Evolutionary conservation across 2,888 invertebrate genomes (phyloP).

Genomic region (Drosophila nigritarsus): DNA sequence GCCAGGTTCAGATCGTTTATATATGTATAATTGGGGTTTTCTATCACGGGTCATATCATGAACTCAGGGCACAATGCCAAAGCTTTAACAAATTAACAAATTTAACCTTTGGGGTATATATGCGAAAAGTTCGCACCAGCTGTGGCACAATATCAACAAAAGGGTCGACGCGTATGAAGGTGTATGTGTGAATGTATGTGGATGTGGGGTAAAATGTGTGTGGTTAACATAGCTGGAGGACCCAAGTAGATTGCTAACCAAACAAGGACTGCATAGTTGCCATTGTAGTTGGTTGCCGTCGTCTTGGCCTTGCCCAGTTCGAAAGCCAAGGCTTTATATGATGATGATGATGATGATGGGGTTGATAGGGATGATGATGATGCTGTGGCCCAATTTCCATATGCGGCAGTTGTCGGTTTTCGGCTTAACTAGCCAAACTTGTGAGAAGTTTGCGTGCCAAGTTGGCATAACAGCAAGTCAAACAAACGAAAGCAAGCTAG

Average conservation of each 20-base stretch:
- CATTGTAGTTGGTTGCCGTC: slow-evolving; percentile 43
- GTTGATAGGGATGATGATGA: slow-evolving; percentile 19
- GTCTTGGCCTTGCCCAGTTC: slow-evolving; percentile 59
- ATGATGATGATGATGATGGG: slow-evolving; percentile 14
- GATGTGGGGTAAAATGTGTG: slow-evolving; percentile 17
- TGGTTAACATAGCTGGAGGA: slow-evolving; percentile 43
- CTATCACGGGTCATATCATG: slow-evolving; percentile 19
- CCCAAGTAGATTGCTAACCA: slow-evolving; percentile 70
- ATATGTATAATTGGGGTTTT: slow-evolving; percentile 27
- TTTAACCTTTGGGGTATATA: slow-evolving; percentile 65
- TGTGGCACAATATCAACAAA: slow-evolving; percentile 69
- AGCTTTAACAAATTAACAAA: slow-evolving; percentile 74
- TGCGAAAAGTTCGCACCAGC: slow-evolving; percentile 71
- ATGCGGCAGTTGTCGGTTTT: slow-evolving; percentile 66
- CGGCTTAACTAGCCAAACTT: slow-evolving; percentile 74
- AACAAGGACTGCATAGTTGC: slow-evolving; percentile 65
- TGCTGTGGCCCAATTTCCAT: slow-evolving; percentile 72
- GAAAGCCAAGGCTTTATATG: slow-evolving; percentile 39
- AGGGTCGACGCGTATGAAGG: slow-evolving; percentile 21
- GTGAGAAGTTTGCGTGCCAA: slow-evolving; percentile 76
- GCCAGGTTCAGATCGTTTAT: slow-evolving; percentile 15
- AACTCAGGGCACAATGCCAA: slow-evolving; percentile 30
- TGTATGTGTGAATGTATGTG: slow-evolving; percentile 3
- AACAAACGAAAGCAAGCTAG: slow-evolving; percentile 63
- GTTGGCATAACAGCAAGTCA: slow-evolving; percentile 72